Base-by-base conservation (phyloP, 2,888 invertebrate genomes). In the Tenthredo scrophulariae region DNA sequence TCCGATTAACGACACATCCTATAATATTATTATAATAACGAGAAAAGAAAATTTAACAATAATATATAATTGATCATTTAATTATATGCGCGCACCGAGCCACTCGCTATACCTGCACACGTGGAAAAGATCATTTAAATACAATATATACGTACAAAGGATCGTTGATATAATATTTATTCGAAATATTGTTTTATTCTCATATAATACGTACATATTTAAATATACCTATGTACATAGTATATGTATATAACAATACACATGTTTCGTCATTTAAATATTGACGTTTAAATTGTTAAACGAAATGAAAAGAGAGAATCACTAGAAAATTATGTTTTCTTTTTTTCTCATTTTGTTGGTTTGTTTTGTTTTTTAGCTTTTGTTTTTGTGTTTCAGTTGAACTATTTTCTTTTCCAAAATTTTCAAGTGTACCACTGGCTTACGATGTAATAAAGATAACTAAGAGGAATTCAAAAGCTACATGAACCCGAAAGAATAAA, bases 21-120 rank as follows among this genome's bases (percentile, higher is more conserved):
- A 67, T 26, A 67, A 67, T 33, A 18, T n/a, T 72, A 72, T 72
- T 43, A 40, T 37, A 22, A 74, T 40, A 74, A 74, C 10, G 22
- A 58, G n/a, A 2, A 2, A 58, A 58, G 22, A 22, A 58, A n/a
- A 58, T 58, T n/a, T 9, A 3, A 40, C 40, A 40, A 40, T 6
- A 7, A 40, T 40, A 18, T 37, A 74, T 54, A 10, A 33, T 54
- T 29, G 43, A 80, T 82, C 6, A n/a, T n/a, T 43, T 62, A 9
- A 62, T 9, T 26, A 26, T 46, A 83, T 83, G 46, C 67, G 83
- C 67, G 67, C 83, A 83, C 83, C 83, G 83, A 83, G 83, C 83
- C 83, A 67, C 83, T 67, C 67, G 43, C 46, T 67, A 15, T 62
- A 80, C 40, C 26, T 18, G 15, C 13, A 46, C 1, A 10, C n/a